Evolutionary conservation across 2,888 invertebrate species (phyloP).

Genomic region (Himalopsyche japonica): DNA sequence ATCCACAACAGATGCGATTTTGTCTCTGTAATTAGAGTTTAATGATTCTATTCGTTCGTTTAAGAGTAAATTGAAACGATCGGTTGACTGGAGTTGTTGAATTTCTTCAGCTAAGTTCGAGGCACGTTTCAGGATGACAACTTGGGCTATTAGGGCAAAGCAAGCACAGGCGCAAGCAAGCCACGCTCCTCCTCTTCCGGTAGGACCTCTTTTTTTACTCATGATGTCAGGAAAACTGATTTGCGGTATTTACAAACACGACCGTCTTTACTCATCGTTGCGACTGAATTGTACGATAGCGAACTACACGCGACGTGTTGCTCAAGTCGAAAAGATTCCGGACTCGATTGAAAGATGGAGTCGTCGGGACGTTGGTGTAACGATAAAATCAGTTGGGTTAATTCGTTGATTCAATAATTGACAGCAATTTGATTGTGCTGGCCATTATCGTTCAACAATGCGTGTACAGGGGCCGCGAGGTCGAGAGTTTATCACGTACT

Average conservation of each 20-base stretch:
- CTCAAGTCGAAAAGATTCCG: neutral
- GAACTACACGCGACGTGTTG: neutral
- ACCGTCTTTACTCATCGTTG: neutral
- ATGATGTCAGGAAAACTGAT: neutral
- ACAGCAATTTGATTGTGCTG: neutral
- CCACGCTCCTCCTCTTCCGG: neutral
- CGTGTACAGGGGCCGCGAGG: neutral
- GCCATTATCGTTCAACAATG: neutral
- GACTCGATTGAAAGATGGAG: neutral
- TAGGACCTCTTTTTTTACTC: constrained; percentile 7
- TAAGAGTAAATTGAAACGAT: neutral
- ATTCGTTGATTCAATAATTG: neutral
- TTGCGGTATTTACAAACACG: neutral
- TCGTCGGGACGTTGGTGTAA: neutral
- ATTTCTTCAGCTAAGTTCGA: neutral
- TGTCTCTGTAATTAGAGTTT: neutral
- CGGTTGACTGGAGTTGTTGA: neutral
- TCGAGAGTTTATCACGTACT: neutral
- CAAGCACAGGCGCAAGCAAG: constrained; percentile 7
- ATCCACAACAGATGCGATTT: neutral
- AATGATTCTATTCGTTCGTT: constrained; percentile 3
- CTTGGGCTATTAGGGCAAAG: constrained; percentile 12
- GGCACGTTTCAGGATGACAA: constrained; percentile 1
- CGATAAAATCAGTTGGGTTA: neutral
- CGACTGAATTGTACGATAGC: neutral